A percentile compares a stretch with the other conserved stretches of the same genome.
Conservation (phyloP, 2,113 vertebrate genomes). For the Clupea harengus region DNA sequence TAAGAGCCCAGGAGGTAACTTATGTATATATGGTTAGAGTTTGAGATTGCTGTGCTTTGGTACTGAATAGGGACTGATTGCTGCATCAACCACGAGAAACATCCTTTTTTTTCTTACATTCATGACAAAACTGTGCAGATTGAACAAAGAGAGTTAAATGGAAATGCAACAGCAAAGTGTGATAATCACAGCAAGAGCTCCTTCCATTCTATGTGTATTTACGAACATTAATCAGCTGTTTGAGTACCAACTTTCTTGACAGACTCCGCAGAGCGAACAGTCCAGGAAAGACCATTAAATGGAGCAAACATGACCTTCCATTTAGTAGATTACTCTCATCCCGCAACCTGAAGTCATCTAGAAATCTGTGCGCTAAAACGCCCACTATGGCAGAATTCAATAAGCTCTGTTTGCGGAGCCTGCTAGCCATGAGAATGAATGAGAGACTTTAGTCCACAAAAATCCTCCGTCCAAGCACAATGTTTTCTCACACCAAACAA, state of each 20-base stretch:
- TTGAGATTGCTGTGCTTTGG: too few species aligned
- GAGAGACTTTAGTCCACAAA: slow-evolving; percentile 15
- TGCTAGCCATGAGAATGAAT: slow-evolving; percentile 58
- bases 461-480: not conserved
- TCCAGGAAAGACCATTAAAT: slow-evolving; percentile 38
- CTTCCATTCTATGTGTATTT: not conserved
- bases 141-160: not conserved
- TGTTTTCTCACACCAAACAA: not conserved
- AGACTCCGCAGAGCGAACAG: slow-evolving; percentile 28
- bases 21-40: too few species aligned
- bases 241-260: slow-evolving; percentile 2
- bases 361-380: slow-evolving; percentile 48
- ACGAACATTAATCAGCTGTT: not conserved
- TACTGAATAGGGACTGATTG: too few species aligned
- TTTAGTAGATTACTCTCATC: slow-evolving; percentile 61
- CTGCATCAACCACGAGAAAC: too few species aligned
- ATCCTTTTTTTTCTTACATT: too few species aligned
- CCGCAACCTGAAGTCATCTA: slow-evolving; percentile 49
- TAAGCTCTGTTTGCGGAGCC: slow-evolving; percentile 50
- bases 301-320: slow-evolving; percentile 60
- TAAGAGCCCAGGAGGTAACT: too few species aligned
- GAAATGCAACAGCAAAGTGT: not conserved
- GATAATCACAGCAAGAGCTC: not conserved
- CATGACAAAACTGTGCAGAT: not conserved
- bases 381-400: slow-evolving; percentile 56